Evolutionary conservation across 1,140 invertebrate species (phyloP).

Genomic region (Acarapis woodi): DNA sequence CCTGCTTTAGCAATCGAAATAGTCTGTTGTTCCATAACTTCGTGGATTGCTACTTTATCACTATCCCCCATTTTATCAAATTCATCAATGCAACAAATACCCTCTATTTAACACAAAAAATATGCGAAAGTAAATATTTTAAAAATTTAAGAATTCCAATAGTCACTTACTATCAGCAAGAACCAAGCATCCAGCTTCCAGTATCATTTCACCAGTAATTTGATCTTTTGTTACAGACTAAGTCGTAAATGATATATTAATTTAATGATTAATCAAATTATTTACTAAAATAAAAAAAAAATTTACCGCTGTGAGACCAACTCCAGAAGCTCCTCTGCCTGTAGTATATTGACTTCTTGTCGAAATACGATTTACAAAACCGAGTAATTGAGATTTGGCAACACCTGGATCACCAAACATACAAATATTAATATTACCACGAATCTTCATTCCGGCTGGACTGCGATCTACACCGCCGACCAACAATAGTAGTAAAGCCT

Average conservation of each 20-base stretch:
- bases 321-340: constrained; percentile 81
- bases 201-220: constrained; percentile 78
- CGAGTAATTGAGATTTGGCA: constrained; percentile 85
- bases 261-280: no score
- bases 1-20: constrained; percentile 98
- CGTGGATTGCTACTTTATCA: constrained; percentile 90
- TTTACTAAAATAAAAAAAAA: no score
- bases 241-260: no score
- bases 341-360: constrained; percentile 84
- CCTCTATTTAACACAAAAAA: no score
- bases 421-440: constrained; percentile 85
- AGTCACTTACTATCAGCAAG: constrained; percentile 87
- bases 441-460: constrained; percentile 35
- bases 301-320: constrained; percentile 91
- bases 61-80: constrained; percentile 97
- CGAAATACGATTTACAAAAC: constrained; percentile 76
- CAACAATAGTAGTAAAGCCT: constrained; percentile 64
- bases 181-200: constrained; percentile 93
- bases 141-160: no score
- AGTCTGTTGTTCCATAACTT: constrained; percentile 99
- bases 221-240: constrained; percentile 94
- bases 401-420: constrained; percentile 99
- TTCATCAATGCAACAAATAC: constrained; percentile 97
- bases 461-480: constrained; percentile 83
- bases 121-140: no score